Percentiles rank a stretch among this genome's conserved stretches.
Conservation (phyloP, 2,888 invertebrate genomes). For the Amiota communis region DNA sequence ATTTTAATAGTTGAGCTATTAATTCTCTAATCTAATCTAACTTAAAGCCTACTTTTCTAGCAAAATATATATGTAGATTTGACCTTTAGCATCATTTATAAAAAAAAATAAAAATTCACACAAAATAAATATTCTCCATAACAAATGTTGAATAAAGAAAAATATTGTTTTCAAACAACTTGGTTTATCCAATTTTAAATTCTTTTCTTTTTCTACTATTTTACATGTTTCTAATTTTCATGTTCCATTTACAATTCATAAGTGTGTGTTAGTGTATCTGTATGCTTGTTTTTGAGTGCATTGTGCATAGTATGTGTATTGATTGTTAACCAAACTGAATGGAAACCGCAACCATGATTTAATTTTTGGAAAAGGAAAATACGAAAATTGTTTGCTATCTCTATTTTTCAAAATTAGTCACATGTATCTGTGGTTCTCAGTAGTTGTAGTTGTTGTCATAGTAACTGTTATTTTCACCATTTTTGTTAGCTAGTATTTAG, state of each 20-base stretch:
- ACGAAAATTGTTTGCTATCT: background rate
- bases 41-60: too few species aligned
- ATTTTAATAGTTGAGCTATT: too few species aligned
- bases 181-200: constrained; percentile 42
- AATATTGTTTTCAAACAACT: constrained; percentile 62
- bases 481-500: constrained; percentile 45
- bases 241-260: too few species aligned
- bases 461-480: constrained; percentile 42
- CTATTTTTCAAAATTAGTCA: constrained; percentile 61
- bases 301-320: background rate
- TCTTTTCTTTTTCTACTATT: too few species aligned
- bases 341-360: constrained; percentile 58
- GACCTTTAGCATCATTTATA: too few species aligned
- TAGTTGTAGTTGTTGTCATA: constrained; percentile 32
- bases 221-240: too few species aligned
- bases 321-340: background rate
- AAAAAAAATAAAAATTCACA: too few species aligned
- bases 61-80: too few species aligned
- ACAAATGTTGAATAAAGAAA: constrained; percentile 21
- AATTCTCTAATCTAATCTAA: too few species aligned
- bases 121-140: too few species aligned
- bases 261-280: constrained; percentile 45
- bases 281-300: constrained; percentile 30
- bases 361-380: constrained; percentile 44
- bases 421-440: constrained; percentile 56